Base-by-base conservation (phyloP, 2,797 vertebrate genomes). In the Aselliscus stoliczkanus region DNA sequence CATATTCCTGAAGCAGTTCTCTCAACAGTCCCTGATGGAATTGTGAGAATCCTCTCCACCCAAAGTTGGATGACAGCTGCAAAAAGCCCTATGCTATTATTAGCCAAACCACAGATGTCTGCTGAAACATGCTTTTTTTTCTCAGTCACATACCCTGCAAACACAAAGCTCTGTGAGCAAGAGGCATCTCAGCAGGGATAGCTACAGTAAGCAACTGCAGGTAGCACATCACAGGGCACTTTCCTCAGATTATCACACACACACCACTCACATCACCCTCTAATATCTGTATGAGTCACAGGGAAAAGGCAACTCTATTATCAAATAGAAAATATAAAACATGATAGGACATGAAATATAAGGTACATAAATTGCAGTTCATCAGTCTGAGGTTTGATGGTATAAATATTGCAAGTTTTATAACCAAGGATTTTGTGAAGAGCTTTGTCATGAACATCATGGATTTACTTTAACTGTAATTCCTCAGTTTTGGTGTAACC, bases 11-110 rank as follows among this genome's bases (percentile, higher is more conserved):
- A 90, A 88, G 64, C 56, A 54, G n/a, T 95, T 54, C 56, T 89
- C 58, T 88, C 58, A 70, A 69, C 34, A 54, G 18, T 72, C 34
- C n/a, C 85, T 39, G 23, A 47, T 75, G 39, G 54, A 91, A 70
- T 64, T 83, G 12, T 93, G 39, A 86, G 69, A 92, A 95, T 88
- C 77, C 50, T 90, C 88, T 73, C 81, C 4, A 72, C 58, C 27
- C 15, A 62, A 58, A 31, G 3, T 17, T 91, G 37, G 42, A 83
- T 93, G 69, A 92, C 39, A 76, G 70, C 9, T 70, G 14, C 27
- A 70, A 34, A 94, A 91, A 76, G 9, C 39, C 89, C 75, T 94
- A 72, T 80, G 83, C 72, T 87, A 25, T 89, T 87, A 84, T 84
- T 88, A 93, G 58, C 47, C 52, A 90, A 62, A 58, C 80, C 44